Evolutionary conservation across 1,140 invertebrate species (phyloP), one percentile per base, ranked within the genome.

Genomic region (Drosophila equinoxialis): DNA sequence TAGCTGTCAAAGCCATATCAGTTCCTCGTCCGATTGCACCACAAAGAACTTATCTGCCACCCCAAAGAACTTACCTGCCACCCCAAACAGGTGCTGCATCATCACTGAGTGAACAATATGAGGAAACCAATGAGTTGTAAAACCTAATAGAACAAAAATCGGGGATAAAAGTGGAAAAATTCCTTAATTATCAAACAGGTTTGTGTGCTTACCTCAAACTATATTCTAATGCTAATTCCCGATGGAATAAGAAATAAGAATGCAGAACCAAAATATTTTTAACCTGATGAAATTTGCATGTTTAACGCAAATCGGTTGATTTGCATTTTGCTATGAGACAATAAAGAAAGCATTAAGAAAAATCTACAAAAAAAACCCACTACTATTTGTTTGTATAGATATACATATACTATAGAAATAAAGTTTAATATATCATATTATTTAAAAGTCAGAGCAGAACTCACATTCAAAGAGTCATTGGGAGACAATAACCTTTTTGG

Each of bases 211-310:
- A 51, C 30, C 57, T 20, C 75, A 48, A 78, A 76, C 75, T 76
- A 76, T 71, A 87, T 87, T 86, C 72, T 69, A 69, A 87, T 86
- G 83, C 79, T 71, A 86, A 86, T 86, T 76, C 64, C 13, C 13
- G 7, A 65, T 68, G 51, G 54, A 74, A 51, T 33, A 30, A 7
- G 35, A 33, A 60, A 65, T 51, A 14, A 20, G 26, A 39, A 55
- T 65, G 61, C 72, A 74, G 71, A 51, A 51, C 20, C 17, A n/a
- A 87, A 69, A 71, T 64, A 76, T 79, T 68, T 72, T 70, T 65
- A 77, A 54, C 69, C 64, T 55, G 51, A 70, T 60, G 42, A 55
- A 10, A 76, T 77, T 77, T 77, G 62, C 58, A 62, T 66, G 57
- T 62, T 42, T 71, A 74, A 63, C 68, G 60, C 17, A 35, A 59